Conservation (phyloP, 2,797 vertebrate species). For the Cryptoblepharus egeriae region DNA sequence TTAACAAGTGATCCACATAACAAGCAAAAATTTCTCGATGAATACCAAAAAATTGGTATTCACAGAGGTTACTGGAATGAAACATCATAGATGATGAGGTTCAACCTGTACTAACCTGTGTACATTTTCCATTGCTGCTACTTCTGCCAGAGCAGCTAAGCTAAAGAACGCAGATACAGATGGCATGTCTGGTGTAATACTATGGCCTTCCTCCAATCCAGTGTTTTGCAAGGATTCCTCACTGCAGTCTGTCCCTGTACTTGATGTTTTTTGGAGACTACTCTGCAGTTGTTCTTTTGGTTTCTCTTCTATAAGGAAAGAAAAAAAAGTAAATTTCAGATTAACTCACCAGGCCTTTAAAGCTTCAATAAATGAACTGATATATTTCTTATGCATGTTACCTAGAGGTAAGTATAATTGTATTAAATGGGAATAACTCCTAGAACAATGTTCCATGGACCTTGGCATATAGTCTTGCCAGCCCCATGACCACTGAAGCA, state of each 20-base stretch:
- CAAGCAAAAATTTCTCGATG: too few relatives aligned
- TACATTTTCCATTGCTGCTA: slow-evolving; percentile 98
- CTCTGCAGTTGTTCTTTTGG: slow-evolving; percentile 85
- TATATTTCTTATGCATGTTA: background rate
- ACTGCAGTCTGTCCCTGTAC: slow-evolving; percentile 85
- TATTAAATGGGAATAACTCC: too few relatives aligned
- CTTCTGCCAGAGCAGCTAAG: slow-evolving; percentile 95
- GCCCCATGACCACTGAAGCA: too few relatives aligned
- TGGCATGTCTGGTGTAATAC: slow-evolving; percentile 80
- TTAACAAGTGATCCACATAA: too few relatives aligned
- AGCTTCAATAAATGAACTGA: background rate
- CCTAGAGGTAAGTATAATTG: too few relatives aligned
- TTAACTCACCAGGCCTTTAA: background rate
- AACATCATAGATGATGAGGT: too few relatives aligned
- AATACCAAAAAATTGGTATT: too few relatives aligned
- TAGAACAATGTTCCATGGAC: too few relatives aligned
- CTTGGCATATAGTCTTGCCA: too few relatives aligned
- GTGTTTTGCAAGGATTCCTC: slow-evolving; percentile 80
- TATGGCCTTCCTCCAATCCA: slow-evolving; percentile 76
- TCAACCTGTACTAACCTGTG: slow-evolving; percentile 92
- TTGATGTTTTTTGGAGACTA: slow-evolving; percentile 76
- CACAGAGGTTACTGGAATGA: too few relatives aligned
- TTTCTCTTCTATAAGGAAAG: slow-evolving; percentile 86
- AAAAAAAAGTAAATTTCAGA: slow-evolving; percentile 18
- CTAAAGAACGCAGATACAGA: slow-evolving; percentile 92